phyloP scores from a whole-genome alignment of 2,797 vertebrate species.

The Sandelia bainsii region DNA sequence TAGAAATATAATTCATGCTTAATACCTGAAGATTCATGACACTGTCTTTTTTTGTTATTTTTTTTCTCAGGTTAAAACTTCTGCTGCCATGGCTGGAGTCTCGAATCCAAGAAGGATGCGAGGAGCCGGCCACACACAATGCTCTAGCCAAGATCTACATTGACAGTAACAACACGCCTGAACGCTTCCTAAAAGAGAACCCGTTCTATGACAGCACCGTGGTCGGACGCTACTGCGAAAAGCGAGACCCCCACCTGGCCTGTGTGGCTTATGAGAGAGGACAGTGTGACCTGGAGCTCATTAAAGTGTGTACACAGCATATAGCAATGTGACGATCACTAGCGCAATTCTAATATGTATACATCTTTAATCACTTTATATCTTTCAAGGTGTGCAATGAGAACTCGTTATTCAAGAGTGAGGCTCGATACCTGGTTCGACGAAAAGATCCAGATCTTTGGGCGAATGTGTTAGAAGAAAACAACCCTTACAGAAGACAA shows the following conservation, averaged over 20 bases:
- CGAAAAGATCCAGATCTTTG: slow-evolving; percentile 93
- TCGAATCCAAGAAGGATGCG: slow-evolving; percentile 92
- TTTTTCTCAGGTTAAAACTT: slow-evolving; percentile 87
- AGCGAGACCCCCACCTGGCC: slow-evolving; percentile 93
- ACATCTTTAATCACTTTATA: neutral
- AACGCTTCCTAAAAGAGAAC: slow-evolving; percentile 92
- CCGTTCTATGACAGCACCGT: slow-evolving; percentile 91
- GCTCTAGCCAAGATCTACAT: slow-evolving; percentile 95
- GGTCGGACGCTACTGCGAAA: slow-evolving; percentile 93
- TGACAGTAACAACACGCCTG: slow-evolving; percentile 93
- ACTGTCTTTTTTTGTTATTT: neutral
- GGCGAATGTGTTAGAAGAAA: slow-evolving; percentile 92
- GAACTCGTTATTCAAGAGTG: slow-evolving; percentile 94
- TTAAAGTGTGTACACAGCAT: slow-evolving; percentile 84
- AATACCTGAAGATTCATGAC: neutral
- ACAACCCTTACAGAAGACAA: slow-evolving; percentile 89
- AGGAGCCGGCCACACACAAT: slow-evolving; percentile 94
- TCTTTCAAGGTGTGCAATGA: slow-evolving; percentile 90
- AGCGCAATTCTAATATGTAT: neutral
- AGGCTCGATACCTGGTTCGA: slow-evolving; percentile 90
- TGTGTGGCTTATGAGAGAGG: slow-evolving; percentile 93
- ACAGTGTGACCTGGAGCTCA: slow-evolving; percentile 93
- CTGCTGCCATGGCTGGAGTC: slow-evolving; percentile 93
- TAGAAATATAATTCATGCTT: neutral
- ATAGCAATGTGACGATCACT: neutral